A percentile compares a stretch with the other conserved stretches of the same genome.
Conservation (phyloP, 2,113 vertebrate species). For the Heloderma charlesbogerti region DNA sequence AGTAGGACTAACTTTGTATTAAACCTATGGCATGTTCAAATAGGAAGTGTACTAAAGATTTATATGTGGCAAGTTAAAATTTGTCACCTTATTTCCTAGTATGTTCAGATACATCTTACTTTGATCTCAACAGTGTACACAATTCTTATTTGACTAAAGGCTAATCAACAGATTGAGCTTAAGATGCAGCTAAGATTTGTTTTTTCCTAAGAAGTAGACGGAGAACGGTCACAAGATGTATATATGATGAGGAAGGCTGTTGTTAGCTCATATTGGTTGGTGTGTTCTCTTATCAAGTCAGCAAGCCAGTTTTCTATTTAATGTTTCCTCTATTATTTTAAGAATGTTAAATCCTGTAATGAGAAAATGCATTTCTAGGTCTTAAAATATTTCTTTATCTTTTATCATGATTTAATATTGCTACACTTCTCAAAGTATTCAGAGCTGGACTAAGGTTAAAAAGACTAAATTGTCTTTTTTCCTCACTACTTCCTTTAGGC, state of each 20-base stretch:
- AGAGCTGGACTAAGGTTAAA: constrained; percentile 54
- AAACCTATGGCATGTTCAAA: background rate
- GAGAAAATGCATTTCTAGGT: constrained; percentile 18
- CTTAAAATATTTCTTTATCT: constrained; percentile 47
- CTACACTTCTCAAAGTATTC: constrained; percentile 62
- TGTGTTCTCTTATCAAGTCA: constrained; percentile 27
- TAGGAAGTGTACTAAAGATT: background rate
- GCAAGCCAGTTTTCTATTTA: background rate
- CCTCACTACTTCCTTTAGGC: constrained; percentile 53
- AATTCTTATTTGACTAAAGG: background rate
- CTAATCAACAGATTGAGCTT: background rate
- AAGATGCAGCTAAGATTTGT: background rate
- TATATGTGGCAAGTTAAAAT: background rate
- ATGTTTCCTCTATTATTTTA: background rate
- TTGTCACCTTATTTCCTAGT: background rate
- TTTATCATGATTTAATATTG: constrained; percentile 22
- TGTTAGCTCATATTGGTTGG: background rate
- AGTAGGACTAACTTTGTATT: too few relatives aligned
- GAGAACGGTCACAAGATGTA: background rate
- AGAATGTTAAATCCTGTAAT: background rate
- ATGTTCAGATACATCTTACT: constrained; percentile 13
- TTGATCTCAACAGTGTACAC: background rate
- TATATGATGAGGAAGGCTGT: background rate
- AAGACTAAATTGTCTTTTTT: constrained; percentile 53
- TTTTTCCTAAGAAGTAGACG: background rate